A percentile compares a stretch with the other conserved stretches of the same genome.
Evolutionary conservation across 2,113 vertebrate species (phyloP).

Genomic region (Anarrhichthys ocellatus): DNA sequence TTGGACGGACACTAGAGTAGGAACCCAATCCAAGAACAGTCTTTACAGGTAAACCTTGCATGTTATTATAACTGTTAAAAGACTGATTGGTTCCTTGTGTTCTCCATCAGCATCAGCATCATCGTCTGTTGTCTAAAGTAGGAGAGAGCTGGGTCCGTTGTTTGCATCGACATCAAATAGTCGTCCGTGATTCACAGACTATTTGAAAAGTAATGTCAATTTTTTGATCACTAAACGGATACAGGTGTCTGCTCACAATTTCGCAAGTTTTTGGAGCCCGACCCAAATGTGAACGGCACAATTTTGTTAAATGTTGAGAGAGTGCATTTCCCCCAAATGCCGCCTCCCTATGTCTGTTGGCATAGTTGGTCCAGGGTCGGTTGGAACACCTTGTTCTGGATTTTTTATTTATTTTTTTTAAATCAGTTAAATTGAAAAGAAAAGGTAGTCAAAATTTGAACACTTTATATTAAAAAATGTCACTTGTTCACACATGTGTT

Average conservation of each 20-base stretch:
- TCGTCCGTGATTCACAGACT: background rate
- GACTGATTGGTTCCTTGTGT: background rate
- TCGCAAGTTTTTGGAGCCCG: no score
- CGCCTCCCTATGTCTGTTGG: background rate
- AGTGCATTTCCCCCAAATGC: background rate
- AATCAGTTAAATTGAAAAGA: no score
- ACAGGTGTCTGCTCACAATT: no score
- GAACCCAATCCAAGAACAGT: background rate
- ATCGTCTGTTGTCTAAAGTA: background rate
- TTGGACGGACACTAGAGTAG: background rate
- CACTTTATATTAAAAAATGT: no score
- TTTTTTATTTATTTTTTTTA: no score
- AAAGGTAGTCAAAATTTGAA: no score
- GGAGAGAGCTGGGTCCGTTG: background rate
- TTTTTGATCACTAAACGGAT: background rate
- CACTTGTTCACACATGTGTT: no score
- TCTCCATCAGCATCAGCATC: background rate
- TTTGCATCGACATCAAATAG: no score
- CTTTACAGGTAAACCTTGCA: background rate
- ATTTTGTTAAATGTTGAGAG: background rate
- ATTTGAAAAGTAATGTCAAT: background rate
- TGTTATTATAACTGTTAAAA: background rate
- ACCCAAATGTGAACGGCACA: no score
- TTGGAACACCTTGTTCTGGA: background rate
- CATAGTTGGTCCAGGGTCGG: no score